Evolutionary conservation across 2,888 invertebrate genomes (phyloP).

Genomic region (Zaprionus lineosus): DNA sequence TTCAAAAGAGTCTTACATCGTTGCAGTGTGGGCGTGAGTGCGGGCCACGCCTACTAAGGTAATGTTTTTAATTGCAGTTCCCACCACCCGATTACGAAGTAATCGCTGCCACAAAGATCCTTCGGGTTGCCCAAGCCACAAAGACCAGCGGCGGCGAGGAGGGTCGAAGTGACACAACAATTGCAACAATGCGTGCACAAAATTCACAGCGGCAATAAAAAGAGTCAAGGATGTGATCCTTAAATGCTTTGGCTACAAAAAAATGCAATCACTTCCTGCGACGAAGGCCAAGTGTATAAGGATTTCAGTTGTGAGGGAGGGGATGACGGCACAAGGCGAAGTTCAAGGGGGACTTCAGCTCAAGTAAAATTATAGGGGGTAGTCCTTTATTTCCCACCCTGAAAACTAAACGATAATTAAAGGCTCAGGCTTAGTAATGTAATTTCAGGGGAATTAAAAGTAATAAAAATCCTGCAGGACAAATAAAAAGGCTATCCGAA

Average conservation of each 20-base stretch:
- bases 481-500: no score
- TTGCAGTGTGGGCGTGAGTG: constrained; percentile 20
- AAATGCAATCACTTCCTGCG: constrained; percentile 83
- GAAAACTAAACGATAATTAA: no score
- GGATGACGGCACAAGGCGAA: no score
- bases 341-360: no score
- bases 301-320: no score
- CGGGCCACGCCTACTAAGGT: constrained; percentile 46
- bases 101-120: constrained; percentile 77
- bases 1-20: no score
- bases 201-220: constrained; percentile 78
- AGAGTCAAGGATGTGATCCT: constrained; percentile 82
- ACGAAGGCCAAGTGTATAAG: constrained; percentile 81
- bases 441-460: no score
- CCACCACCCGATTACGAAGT: constrained; percentile 81
- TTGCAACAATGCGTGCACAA: constrained; percentile 26
- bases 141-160: constrained; percentile 81
- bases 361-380: no score
- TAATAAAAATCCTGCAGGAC: no score
- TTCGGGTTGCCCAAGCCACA: constrained; percentile 78
- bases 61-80: constrained; percentile 77
- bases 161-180: constrained; percentile 25
- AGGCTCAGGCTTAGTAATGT: no score
- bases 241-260: no score
- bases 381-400: no score